phyloP scores from a whole-genome alignment of 2,888 invertebrate genomes.

The Lepidonotus clava region DNA sequence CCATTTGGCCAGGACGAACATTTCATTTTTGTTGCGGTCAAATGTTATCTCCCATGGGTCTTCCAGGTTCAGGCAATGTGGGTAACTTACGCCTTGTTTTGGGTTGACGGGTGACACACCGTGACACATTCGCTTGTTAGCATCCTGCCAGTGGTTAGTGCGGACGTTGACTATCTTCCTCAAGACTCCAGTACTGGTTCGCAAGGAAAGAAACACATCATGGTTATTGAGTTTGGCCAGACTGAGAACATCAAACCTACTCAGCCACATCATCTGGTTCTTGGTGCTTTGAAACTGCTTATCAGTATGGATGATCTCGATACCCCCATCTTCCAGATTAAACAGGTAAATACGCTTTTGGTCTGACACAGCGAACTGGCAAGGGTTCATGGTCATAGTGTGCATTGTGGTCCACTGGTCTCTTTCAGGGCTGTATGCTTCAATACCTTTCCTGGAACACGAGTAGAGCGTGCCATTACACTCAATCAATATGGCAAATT shows the following conservation, averaged over 20 bases:
- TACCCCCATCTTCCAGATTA: conserved; percentile 62
- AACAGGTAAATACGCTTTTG: conserved; percentile 56
- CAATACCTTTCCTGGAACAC: conserved; percentile 58
- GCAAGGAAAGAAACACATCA: conserved; percentile 60
- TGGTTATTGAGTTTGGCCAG: conserved; percentile 60
- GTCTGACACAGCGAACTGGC: conserved; percentile 62
- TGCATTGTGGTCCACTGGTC: conserved; percentile 57
- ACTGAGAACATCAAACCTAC: conserved; percentile 60
- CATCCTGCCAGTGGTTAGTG: conserved; percentile 63
- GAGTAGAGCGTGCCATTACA: conserved; percentile 58
- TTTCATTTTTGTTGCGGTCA: conserved; percentile 56
- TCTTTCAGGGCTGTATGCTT: conserved; percentile 56
- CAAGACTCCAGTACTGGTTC: conserved; percentile 60
- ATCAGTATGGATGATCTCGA: conserved; percentile 58
- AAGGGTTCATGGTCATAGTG: conserved; percentile 51
- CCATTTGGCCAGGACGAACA: conserved; percentile 44
- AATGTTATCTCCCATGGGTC: conserved; percentile 60
- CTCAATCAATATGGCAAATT: conserved; percentile 57
- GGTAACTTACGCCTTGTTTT: conserved; percentile 57
- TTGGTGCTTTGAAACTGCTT: conserved; percentile 55
- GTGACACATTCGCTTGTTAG: conserved; percentile 51
- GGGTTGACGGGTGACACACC: conserved; percentile 55
- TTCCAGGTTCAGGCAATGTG: conserved; percentile 57
- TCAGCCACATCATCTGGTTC: conserved; percentile 61
- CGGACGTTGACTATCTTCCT: conserved; percentile 62